Base-by-base conservation (phyloP, 2,888 invertebrate species). In the Andrena marginata region DNA sequence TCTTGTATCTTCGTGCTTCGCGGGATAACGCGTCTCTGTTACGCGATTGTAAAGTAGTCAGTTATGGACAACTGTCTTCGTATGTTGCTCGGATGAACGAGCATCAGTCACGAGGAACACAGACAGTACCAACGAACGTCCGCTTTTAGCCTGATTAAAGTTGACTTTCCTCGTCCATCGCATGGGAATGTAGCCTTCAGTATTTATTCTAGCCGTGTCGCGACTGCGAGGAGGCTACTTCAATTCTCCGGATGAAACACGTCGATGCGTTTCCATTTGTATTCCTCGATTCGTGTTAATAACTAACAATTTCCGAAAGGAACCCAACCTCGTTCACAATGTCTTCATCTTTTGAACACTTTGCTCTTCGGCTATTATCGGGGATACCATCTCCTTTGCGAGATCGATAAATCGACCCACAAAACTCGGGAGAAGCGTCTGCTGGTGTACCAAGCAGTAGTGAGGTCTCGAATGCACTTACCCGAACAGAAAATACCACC, bases 131-230 rank as follows among this genome's bases (percentile, higher is more conserved):
- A 31, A 8, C 26, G 6, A 70, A 2, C 62, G 35, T 26, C 48
- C 48, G 69, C 76, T 80, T 72, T 78, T 72, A 78, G 67, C 49
- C 29, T 62, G 67, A 80, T 80, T 80, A 78, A 80, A 79, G 56
- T 68, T 71, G 51, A 71, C 33, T 51, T 23, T 73, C 35, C 51
- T 10, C 29, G 23, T 31, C 16, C 2, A 4, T 48, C 23, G 51
- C 10, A 3, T 31, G 23, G 62, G 35, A 16, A 65, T n/a, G 49
- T 26, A 60, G 20, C 33, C 2, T 67, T 1, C 26, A 71, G 65
- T 65, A 77, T 71, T 77, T 80, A 77, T 71, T 35, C 51, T 2
- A 33, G 4, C 48, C 56, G 3, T 29, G 69, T 56, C 51, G 2
- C 16, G 26, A 26, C 20, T 13, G 65, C 42, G 16, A 42, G 42